Base-by-base conservation (phyloP, 2,797 vertebrate genomes). In the Molossus alvarezi region DNA sequence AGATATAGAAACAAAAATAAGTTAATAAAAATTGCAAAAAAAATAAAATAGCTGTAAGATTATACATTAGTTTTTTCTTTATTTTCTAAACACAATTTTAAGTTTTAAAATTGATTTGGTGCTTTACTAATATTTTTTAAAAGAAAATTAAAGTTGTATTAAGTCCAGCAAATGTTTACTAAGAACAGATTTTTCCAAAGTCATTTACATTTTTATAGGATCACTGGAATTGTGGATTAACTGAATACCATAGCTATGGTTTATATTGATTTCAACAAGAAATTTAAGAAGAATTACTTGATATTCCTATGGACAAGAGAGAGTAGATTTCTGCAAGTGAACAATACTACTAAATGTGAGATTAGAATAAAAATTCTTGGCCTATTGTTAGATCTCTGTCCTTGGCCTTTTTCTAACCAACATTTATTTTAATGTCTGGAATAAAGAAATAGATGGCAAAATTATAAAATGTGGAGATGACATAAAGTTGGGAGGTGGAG, bases 341-440 rank as follows among this genome's bases (percentile, higher is more conserved):
- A 62, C 21, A 12, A 65, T 92, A 89, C 79, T 48, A 79, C 53
- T 65, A 88, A 85, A 82, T 69, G 29, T 93, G 76, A 92, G 10
- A 60, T 72, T 72, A 79, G n/a, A 72, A 25, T 86, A 60, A 94
- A 94, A 79, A 65, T 55, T 48, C 33, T 90, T 83, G 45, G 87
- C 45, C 17, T 64, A 23, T 57, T 82, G 58, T 67, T 88, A 88
- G 55, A 41, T 64, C 27, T 91, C 41, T 60, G 53, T 53, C 87
- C 75, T 88, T 96, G 83, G 37, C 69, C n/a, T 86, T 88, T 91
- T 76, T 58, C 45, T 7, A 27, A 53, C 45, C 51, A 76, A 85
- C 10, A 45, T 88, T 92, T 60, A 95, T 88, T 91, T 95, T 55
- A 71, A 81, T 45, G 27, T 77, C 88, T 95, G n/a, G 64, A 73